Evolutionary conservation across 2,888 invertebrate genomes (phyloP).

Genomic region (Monoplex corrugatus): DNA sequence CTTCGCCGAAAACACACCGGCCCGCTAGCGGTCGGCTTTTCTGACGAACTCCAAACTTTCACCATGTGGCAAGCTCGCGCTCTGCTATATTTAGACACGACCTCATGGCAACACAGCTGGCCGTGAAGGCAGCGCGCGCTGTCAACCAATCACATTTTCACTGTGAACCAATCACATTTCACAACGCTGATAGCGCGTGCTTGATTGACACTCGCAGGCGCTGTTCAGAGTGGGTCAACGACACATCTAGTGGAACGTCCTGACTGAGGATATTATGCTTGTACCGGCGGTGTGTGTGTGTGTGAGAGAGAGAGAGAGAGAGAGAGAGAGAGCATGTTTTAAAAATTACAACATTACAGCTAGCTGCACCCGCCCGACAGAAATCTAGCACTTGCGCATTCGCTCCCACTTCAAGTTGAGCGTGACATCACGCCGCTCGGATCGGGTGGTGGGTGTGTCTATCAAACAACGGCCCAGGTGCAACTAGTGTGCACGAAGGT

Average conservation of each 20-base stretch:
- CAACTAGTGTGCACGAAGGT: too few relatives aligned
- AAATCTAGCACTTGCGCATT: too few relatives aligned
- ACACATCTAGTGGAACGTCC: neutral
- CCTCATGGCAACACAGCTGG: conserved; percentile 48
- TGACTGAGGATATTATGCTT: neutral
- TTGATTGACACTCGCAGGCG: conserved; percentile 38
- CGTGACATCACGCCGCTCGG: too few relatives aligned
- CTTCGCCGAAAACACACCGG: conserved; percentile 24
- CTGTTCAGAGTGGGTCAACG: neutral
- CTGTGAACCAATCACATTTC: conserved; percentile 25
- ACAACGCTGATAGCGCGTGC: conserved; percentile 8
- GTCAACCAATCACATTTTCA: conserved; percentile 44
- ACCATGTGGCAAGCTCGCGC: conserved; percentile 42
- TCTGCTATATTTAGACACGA: conserved; percentile 45
- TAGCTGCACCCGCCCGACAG: too few relatives aligned
- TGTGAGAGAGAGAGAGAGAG: neutral
- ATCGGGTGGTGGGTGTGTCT: too few relatives aligned
- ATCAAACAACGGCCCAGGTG: too few relatives aligned
- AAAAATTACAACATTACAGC: too few relatives aligned
- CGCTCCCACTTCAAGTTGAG: too few relatives aligned
- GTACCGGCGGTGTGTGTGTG: neutral
- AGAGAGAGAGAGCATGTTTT: too few relatives aligned
- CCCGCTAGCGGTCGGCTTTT: conserved; percentile 20
- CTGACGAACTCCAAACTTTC: conserved; percentile 37
- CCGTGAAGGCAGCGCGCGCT: conserved; percentile 39